phyloP scores from a whole-genome alignment of 2,888 invertebrate species.

The Clistopyga incitator region DNA sequence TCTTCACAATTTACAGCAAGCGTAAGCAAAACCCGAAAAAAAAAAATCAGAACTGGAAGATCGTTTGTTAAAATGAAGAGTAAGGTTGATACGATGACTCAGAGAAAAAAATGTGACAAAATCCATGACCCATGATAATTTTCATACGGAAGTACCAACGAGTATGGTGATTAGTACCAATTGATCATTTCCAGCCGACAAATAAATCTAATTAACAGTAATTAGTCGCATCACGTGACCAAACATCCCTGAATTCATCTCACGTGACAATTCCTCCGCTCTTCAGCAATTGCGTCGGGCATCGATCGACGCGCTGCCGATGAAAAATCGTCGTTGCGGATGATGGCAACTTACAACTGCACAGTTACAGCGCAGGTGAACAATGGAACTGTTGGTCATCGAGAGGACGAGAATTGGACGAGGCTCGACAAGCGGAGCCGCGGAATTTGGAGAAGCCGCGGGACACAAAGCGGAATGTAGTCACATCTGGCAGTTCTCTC shows the following conservation, averaged over 20 bases:
- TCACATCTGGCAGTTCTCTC: constrained; percentile 80
- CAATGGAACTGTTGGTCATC: neutral
- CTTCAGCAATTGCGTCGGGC: neutral
- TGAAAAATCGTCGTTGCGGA: constrained; percentile 30
- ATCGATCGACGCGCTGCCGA: neutral
- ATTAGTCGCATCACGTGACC: neutral
- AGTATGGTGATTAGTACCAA: neutral
- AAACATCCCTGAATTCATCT: neutral
- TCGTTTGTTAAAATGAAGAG: neutral
- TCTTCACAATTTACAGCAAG: neutral
- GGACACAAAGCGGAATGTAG: constrained; percentile 79
- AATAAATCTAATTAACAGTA: neutral
- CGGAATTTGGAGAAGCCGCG: constrained; percentile 80
- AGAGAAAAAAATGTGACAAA: neutral
- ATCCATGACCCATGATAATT: neutral
- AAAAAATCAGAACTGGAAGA: neutral
- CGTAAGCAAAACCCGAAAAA: neutral
- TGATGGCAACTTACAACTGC: neutral
- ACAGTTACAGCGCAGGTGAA: constrained; percentile 7
- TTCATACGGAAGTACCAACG: neutral
- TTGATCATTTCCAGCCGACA: neutral
- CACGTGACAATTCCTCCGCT: neutral
- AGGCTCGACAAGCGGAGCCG: constrained; percentile 55
- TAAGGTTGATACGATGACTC: neutral
- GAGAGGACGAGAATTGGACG: constrained; percentile 8